Base-by-base conservation (phyloP, 1,140 invertebrate genomes). In the Pachyrhynchus sulphureomaculatus region DNA sequence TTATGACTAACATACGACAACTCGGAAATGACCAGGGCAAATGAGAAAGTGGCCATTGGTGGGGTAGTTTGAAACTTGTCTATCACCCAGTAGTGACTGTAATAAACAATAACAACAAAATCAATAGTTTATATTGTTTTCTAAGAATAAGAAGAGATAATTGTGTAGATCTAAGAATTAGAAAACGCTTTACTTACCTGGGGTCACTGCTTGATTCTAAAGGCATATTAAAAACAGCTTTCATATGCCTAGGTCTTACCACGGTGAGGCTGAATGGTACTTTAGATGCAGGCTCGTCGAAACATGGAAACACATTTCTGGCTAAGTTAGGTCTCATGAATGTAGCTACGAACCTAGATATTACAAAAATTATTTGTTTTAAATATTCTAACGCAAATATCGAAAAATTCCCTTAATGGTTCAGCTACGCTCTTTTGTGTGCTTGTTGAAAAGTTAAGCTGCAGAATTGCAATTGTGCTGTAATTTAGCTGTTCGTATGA, bases 251-350 rank as follows among this genome's bases (percentile, higher is more conserved):
- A 0, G 85, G 84, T 17, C 85, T 80, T 0, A 83, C 80, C 0
- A 91, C 80, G 13, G 80, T 86, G 0, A 91, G 75, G 32, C 83
- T 79, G 68, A 89, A 87, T 1, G 83, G 84, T 0, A 85, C 83
- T 78, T 96, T 97, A 62, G 90, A 85, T 1, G 77, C 82, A 0
- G 95, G 93, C 72, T 96, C 92, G 75, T 98, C 94, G 76, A 96
- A 95, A 72, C 93, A 96, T 0, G 95, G 95, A 74, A 97, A 96
- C 45, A 93, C 83, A 24, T 84, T 83, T 18, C 92, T 80, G 0
- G 93, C 93, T 73, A 92, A 85, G 54, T 89, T 90, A 0, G 91
- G 86, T 56, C 91, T 84, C 55, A 96, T 80, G 70, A 93, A 87
- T 1, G 91, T 90, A 0, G 84, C 88, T 1, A 88, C 62, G 54